These are phyloP conservation scores for Poecile atricapillus DNA, from an alignment of 2,113 vertebrate species.

Conservation along the genomic window DNA sequence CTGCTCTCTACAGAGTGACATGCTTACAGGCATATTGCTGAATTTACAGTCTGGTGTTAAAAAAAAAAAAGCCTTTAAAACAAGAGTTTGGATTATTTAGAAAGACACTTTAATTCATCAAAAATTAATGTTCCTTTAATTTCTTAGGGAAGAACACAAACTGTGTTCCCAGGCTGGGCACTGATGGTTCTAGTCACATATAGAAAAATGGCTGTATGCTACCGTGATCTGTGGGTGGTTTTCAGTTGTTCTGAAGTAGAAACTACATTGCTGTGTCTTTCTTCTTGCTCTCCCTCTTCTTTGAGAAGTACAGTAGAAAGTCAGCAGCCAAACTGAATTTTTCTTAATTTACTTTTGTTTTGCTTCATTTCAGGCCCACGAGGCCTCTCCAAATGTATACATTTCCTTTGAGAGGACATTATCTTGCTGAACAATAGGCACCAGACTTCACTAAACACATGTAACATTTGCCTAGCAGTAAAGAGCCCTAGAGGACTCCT, in stretches of 20 bases:
- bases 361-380: not conserved
- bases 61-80: slow-evolving; percentile 5
- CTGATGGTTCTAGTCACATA: not conserved
- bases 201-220: not conserved
- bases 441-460: not conserved
- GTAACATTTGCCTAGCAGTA: not conserved
- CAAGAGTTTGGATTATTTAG: slow-evolving; percentile 7
- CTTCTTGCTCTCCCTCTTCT: not conserved
- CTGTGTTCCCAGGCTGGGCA: not conserved
- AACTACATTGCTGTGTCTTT: not conserved
- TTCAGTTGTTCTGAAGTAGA: not conserved
- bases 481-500: not conserved
- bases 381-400: not conserved
- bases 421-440: not conserved
- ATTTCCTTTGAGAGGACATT: not conserved
- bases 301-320: not conserved
- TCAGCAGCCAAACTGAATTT: not conserved
- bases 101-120: not conserved
- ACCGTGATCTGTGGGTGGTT: not conserved
- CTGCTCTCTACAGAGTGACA: slow-evolving; percentile 17
- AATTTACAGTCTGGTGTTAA: not conserved
- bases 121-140: slow-evolving; percentile 22
- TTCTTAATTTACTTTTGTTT: not conserved
- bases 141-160: not conserved
- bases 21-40: not conserved